Base-by-base conservation (phyloP, 2,113 vertebrate species). In the Struthidea cinerea region DNA sequence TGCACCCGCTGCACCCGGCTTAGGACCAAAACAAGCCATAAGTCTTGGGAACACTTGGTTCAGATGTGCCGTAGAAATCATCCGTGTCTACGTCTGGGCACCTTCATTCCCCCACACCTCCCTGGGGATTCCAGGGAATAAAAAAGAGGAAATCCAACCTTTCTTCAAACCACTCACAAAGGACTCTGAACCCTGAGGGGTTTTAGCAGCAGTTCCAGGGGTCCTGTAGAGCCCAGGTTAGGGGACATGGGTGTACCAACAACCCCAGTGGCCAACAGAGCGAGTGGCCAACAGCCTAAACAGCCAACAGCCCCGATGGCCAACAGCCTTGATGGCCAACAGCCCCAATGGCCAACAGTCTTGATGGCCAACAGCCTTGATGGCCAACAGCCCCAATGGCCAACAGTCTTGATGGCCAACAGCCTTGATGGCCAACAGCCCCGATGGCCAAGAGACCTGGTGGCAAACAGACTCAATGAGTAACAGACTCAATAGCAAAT, bases 1-100 rank as follows among this genome's bases (percentile, higher is more conserved):
- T 73, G 60, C 57, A 41, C 57, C 4, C 9, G 23, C 93, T 94
- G 93, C 3, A 3, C 47, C 13, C 10, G 74, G 87, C 56, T 20
- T 84, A 24, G 11, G 74, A 63, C 92, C 95, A 79, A 84, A 91
- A 92, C 89, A 94, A 95, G 89, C 87, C 55, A 9, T 92, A 95
- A 94, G 91, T 96, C 89, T 81, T 75, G 65, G 33, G 81, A 90
- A 16, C 4, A 2, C 77, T 89, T 23, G 7, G 22, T 46, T 91
- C 74, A 33, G 89, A 37, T 32, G 69, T 4, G 6, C 69, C 64
- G 14, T 1, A 41, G 84, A 90, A 92, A 93, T 87, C 86, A 92
- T 49, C 73, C 0, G 0, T 17, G 64, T 12, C 56, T 22, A 49
- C 50, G 37, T 32, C 39, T 22, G 12, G 63, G 56, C 33, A 16